Percentiles rank a stretch among this genome's conserved stretches.
Conservation (phyloP, 2,113 vertebrate genomes). For the Serranochromis macrocephalus region DNA sequence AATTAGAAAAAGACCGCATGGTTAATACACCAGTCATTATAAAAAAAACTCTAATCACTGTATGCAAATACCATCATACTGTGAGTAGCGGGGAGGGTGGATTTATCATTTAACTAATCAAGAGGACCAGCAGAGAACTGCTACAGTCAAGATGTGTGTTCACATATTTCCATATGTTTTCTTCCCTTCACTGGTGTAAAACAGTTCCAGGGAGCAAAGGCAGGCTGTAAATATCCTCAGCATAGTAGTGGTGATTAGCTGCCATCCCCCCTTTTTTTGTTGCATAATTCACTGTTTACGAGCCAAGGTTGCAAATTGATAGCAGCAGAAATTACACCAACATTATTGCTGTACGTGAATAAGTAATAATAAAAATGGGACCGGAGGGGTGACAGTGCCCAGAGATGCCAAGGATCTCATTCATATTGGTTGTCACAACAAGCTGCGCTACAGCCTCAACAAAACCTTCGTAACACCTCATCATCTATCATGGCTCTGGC, state of each 20-base stretch:
- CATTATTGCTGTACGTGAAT: constrained; percentile 35
- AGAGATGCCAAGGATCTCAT: constrained; percentile 36
- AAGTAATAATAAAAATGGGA: constrained; percentile 40
- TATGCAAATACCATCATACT: not conserved
- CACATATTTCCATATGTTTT: constrained; percentile 1
- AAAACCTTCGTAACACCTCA: constrained; percentile 23
- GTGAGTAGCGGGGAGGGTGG: not conserved
- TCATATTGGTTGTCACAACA: constrained; percentile 34
- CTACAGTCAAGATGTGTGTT: not conserved
- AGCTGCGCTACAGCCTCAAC: constrained; percentile 18
- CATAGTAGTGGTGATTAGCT: constrained; percentile 5
- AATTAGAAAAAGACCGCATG: not conserved
- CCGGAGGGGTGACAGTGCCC: not conserved
- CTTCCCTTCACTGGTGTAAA: not conserved
- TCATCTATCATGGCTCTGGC: constrained; percentile 38
- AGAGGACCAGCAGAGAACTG: not conserved
- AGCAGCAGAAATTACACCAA: constrained; percentile 19
- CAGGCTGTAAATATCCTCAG: constrained; percentile 21
- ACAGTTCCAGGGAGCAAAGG: not conserved
- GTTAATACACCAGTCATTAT: not conserved
- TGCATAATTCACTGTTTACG: constrained; percentile 53
- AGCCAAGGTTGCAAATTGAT: constrained; percentile 46
- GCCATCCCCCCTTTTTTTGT: not conserved
- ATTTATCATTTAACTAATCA: constrained; percentile 1
- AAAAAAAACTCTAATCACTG: not conserved